Evolutionary conservation across 2,888 invertebrate species (phyloP).

Genomic region (Limnephilus marmoratus): DNA sequence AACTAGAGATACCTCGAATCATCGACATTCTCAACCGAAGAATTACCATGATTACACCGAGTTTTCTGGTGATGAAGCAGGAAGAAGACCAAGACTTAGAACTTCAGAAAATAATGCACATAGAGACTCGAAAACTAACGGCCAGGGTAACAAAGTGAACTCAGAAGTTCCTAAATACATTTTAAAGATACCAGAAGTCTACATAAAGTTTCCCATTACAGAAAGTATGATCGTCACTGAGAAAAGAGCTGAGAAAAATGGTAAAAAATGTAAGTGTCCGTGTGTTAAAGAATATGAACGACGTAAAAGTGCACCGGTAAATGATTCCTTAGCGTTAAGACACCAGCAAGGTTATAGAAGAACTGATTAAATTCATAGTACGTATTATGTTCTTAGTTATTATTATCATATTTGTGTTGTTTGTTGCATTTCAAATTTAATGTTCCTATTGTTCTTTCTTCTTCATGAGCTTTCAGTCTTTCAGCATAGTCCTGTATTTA

Average conservation of each 20-base stretch:
- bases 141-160: neutral
- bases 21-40: neutral
- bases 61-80: neutral
- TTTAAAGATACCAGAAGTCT: slow-evolving; percentile 52
- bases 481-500: neutral
- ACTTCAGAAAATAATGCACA: neutral
- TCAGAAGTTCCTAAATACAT: slow-evolving; percentile 36
- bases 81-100: neutral
- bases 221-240: slow-evolving; percentile 44
- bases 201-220: slow-evolving; percentile 53
- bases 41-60: neutral
- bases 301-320: neutral
- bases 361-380: neutral
- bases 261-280: neutral
- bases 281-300: slow-evolving; percentile 3
- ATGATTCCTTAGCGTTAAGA: slow-evolving; percentile 36
- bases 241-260: slow-evolving; percentile 33
- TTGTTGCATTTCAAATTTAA: neutral
- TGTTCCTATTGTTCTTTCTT: neutral
- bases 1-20: neutral
- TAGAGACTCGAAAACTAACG: neutral
- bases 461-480: neutral
- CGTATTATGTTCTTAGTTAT: neutral
- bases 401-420: neutral
- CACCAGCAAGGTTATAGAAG: slow-evolving; percentile 41